phyloP scores from a whole-genome alignment of 2,888 invertebrate genomes.

The Synanthedon tipuliformis region DNA sequence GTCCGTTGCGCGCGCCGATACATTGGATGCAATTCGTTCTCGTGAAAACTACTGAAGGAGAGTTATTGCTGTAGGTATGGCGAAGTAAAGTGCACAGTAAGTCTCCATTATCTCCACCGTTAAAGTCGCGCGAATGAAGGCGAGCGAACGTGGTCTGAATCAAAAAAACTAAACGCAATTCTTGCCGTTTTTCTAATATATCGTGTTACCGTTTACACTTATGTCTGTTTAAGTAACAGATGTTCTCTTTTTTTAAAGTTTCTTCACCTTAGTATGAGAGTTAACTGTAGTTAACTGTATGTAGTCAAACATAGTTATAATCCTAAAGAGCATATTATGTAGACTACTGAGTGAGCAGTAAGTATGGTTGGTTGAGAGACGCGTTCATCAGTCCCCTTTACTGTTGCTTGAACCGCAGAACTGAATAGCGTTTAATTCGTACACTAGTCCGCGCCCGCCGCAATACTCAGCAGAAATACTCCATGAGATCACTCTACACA shows the following conservation, averaged over 20 bases:
- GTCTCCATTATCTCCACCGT: constrained; percentile 67
- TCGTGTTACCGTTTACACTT: constrained; percentile 12
- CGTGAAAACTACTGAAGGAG: constrained; percentile 45
- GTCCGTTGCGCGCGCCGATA: neutral
- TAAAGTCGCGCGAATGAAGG: constrained; percentile 65
- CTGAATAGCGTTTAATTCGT: constrained; percentile 37
- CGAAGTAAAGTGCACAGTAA: constrained; percentile 64
- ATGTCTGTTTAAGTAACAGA: constrained; percentile 20
- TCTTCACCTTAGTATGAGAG: neutral
- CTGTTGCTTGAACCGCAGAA: neutral
- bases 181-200: constrained; percentile 28
- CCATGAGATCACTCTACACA: constrained; percentile 20
- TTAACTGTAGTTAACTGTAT: too few relatives aligned
- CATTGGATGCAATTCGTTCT: neutral
- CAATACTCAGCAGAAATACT: constrained; percentile 27
- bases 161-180: constrained; percentile 49
- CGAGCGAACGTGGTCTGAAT: constrained; percentile 58
- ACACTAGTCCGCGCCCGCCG: constrained; percentile 11
- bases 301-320: neutral
- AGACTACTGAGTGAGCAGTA: constrained; percentile 1
- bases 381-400: neutral
- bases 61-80: constrained; percentile 60
- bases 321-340: constrained; percentile 1
- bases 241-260: constrained; percentile 1
- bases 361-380: neutral